Evolutionary conservation across 2,888 invertebrate genomes (phyloP).

Genomic region (Tholera decimalis): DNA sequence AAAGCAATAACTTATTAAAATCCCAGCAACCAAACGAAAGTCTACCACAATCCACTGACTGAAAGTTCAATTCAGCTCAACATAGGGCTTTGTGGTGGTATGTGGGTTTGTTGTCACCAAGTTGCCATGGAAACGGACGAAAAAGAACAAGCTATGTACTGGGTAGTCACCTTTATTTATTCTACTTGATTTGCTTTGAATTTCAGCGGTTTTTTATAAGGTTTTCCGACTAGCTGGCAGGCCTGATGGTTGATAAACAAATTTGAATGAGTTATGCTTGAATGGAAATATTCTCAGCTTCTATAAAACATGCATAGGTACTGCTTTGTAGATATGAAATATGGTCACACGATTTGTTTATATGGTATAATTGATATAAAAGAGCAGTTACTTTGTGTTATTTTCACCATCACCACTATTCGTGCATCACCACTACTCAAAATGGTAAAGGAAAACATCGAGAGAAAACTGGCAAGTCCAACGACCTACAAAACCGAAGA

Average conservation of each 20-base stretch:
- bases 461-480: too few relatives aligned
- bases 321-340: background rate
- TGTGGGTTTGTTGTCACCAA: slow-evolving; percentile 69
- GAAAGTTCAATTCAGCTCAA: slow-evolving; percentile 47
- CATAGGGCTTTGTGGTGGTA: background rate
- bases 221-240: slow-evolving; percentile 37
- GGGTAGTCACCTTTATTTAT: slow-evolving; percentile 61
- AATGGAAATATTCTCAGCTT: background rate
- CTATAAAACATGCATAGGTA: too few relatives aligned
- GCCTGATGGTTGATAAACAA: slow-evolving; percentile 40
- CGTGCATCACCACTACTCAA: too few relatives aligned
- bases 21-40: slow-evolving; percentile 24
- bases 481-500: too few relatives aligned
- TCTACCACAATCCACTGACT: background rate
- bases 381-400: too few relatives aligned
- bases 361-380: background rate
- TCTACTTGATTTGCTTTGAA: slow-evolving; percentile 48
- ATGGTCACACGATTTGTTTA: background rate
- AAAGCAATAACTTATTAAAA: slow-evolving; percentile 58
- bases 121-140: slow-evolving; percentile 74
- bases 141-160: slow-evolving; percentile 65
- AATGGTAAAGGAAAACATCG: too few relatives aligned
- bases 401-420: too few relatives aligned
- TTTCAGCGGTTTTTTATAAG: slow-evolving; percentile 50
- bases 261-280: slow-evolving; percentile 26